phyloP scores from a whole-genome alignment of 2,113 vertebrate species.

The Haemorhous mexicanus region DNA sequence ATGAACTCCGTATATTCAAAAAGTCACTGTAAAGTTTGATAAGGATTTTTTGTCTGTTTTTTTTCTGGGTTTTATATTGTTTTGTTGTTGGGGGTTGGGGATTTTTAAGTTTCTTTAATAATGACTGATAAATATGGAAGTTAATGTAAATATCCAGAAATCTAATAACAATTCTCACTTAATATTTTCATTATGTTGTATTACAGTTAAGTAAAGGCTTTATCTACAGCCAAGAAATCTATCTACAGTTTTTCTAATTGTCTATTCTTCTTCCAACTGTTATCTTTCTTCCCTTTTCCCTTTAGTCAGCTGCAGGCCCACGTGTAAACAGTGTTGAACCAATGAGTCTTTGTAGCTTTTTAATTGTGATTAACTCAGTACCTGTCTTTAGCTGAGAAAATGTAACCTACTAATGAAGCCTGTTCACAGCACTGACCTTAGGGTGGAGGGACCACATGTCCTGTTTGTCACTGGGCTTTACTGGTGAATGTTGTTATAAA shows the following conservation, averaged over 20 bases:
- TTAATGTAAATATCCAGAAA: neutral
- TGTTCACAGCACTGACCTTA: neutral
- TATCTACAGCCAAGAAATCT: neutral
- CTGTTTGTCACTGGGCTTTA: neutral
- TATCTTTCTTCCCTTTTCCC: neutral
- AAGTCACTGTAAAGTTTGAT: neutral
- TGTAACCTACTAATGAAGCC: fast-evolving
- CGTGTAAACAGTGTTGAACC: neutral
- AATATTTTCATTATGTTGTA: neutral
- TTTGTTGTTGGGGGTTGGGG: neutral
- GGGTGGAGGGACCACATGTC: neutral
- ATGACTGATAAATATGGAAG: neutral
- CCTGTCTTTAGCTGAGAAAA: neutral
- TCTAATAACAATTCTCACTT: neutral
- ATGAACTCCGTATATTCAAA: neutral
- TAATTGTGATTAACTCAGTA: neutral
- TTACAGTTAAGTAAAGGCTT: neutral
- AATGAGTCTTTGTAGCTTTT: neutral
- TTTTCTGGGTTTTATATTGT: neutral
- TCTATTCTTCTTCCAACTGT: neutral
- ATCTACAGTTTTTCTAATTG: neutral
- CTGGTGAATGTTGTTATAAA: neutral
- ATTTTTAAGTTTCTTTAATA: neutral
- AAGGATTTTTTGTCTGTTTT: neutral
- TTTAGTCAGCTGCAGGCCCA: neutral